phyloP scores from a whole-genome alignment of 2,797 vertebrate species.

The Pseudomugil tenellus region DNA sequence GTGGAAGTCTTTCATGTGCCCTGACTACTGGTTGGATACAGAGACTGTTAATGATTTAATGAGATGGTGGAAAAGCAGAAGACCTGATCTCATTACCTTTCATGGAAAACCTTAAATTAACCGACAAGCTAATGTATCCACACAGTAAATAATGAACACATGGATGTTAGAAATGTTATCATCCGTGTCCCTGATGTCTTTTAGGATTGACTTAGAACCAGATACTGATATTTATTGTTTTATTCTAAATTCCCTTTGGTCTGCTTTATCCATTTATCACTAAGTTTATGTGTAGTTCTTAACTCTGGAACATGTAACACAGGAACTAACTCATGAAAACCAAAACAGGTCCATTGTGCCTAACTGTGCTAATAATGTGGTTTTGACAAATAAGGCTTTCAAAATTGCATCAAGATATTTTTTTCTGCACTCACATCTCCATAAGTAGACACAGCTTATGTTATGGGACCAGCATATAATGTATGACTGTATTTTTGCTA shows the following conservation, averaged over 20 bases:
- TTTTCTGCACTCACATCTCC: background rate
- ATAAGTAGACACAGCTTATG: too few relatives aligned
- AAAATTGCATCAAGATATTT: background rate
- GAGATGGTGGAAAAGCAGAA: constrained; percentile 14
- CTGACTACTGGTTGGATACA: constrained; percentile 12
- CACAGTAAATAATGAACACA: constrained; percentile 1
- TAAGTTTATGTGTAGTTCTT: too few relatives aligned
- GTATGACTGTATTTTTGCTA: too few relatives aligned
- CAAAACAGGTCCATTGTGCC: too few relatives aligned
- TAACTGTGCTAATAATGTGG: background rate
- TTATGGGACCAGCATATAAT: too few relatives aligned
- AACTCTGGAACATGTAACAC: too few relatives aligned
- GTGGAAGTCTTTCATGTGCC: constrained; percentile 21
- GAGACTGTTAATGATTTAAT: constrained; percentile 33
- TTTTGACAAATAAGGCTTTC: background rate
- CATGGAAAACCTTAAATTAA: constrained; percentile 1
- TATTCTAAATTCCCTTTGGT: background rate
- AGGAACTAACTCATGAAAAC: too few relatives aligned
- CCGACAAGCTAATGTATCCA: background rate
- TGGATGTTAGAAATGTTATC: constrained; percentile 1
- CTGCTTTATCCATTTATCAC: background rate
- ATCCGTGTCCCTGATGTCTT: constrained; percentile 1
- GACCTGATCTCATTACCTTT: constrained; percentile 5
- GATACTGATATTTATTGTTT: background rate
- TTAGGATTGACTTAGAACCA: constrained; percentile 7